Evolutionary conservation across 2,797 vertebrate genomes (phyloP).

Genomic region (Acridotheres tristis): DNA sequence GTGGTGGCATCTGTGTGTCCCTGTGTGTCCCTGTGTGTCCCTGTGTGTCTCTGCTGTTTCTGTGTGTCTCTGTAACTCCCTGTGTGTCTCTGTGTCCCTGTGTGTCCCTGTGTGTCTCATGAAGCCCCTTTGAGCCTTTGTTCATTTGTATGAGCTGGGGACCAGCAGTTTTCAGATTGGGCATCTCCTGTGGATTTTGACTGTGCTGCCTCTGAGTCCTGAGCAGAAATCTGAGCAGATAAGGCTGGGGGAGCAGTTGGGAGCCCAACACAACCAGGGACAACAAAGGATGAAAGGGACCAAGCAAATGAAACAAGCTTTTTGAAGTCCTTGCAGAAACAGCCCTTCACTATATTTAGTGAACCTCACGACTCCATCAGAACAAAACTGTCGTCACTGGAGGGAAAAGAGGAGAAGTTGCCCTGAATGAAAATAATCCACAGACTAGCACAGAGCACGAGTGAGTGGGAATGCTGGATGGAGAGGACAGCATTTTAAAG

Average conservation of each 20-base stretch:
- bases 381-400: slow-evolving; percentile 54
- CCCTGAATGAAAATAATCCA: slow-evolving; percentile 3
- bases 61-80: no score
- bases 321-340: slow-evolving; percentile 68
- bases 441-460: background rate
- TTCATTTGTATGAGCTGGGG: background rate
- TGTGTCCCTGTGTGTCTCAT: background rate
- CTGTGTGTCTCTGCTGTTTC: no score
- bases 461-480: background rate
- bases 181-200: background rate
- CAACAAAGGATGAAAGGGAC: slow-evolving; percentile 68
- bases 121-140: background rate
- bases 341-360: slow-evolving; percentile 63
- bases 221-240: slow-evolving; percentile 58
- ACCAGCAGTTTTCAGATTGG: background rate
- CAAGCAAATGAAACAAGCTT: slow-evolving; percentile 60
- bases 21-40: accelerated
- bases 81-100: no score
- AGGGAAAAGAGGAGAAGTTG: slow-evolving; percentile 16
- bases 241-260: slow-evolving; percentile 44
- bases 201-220: slow-evolving; percentile 17
- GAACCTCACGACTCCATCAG: slow-evolving; percentile 53
- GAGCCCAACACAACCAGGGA: slow-evolving; percentile 31
- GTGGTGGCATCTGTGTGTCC: background rate
- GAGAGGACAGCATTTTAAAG: background rate